Evolutionary conservation across 2,797 vertebrate species (phyloP).

Genomic region (Ctenopoma kingsleyae): DNA sequence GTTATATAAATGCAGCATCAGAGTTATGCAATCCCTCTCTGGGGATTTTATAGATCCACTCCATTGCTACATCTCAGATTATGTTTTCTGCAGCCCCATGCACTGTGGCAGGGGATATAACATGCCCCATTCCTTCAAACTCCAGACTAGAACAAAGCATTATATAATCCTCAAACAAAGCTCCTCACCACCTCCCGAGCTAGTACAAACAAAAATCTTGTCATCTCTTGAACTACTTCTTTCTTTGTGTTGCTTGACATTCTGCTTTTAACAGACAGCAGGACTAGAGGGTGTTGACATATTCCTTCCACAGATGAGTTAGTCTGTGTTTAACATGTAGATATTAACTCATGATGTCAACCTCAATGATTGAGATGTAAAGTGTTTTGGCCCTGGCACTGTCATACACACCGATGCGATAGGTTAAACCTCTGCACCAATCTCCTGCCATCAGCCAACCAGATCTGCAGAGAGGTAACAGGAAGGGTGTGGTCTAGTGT

Average conservation of each 20-base stretch:
- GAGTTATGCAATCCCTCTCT: slow-evolving; percentile 80
- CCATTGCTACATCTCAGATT: slow-evolving; percentile 76
- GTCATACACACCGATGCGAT: slow-evolving; percentile 89
- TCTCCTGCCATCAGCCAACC: slow-evolving; percentile 93
- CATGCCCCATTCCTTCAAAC: slow-evolving; percentile 52
- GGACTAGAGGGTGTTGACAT: neutral
- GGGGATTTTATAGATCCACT: slow-evolving; percentile 80
- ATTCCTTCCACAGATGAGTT: neutral
- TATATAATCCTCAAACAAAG: slow-evolving; percentile 69
- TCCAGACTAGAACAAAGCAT: slow-evolving; percentile 64
- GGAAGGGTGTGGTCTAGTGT: slow-evolving; percentile 91
- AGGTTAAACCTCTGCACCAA: slow-evolving; percentile 95
- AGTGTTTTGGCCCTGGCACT: slow-evolving; percentile 3
- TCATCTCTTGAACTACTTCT: slow-evolving; percentile 51
- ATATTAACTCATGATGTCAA: neutral
- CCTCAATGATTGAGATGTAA: neutral
- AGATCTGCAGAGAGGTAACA: slow-evolving; percentile 93
- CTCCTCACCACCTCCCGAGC: slow-evolving; percentile 10
- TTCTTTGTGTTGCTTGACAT: slow-evolving; percentile 42
- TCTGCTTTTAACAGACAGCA: slow-evolving; percentile 45
- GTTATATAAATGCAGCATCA: slow-evolving; percentile 83
- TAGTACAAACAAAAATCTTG: slow-evolving; percentile 48
- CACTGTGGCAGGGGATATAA: slow-evolving; percentile 49
- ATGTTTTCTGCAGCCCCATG: slow-evolving; percentile 74
- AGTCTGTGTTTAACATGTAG: neutral